Conservation (phyloP, 2,888 invertebrate species). For the Salticus scenicus region DNA sequence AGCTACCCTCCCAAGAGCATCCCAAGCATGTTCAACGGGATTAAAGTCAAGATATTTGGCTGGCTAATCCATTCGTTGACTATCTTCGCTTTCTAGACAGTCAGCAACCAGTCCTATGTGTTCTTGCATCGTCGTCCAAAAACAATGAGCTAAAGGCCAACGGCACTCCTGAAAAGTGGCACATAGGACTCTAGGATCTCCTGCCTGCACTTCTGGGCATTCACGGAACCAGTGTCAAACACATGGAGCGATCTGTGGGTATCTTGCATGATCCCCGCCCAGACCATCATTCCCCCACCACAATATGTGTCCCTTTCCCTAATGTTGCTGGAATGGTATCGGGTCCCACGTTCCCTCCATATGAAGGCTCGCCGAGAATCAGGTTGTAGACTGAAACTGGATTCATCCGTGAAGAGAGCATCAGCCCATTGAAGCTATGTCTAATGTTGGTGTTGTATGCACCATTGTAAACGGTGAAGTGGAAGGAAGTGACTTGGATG, state of each 20-base stretch:
- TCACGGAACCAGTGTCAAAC: background rate
- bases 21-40: background rate
- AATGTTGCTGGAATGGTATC: no score
- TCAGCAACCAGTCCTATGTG: background rate
- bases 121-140: background rate
- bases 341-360: no score
- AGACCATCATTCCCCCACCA: no score
- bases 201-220: background rate
- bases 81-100: background rate
- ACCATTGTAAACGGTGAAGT: no score
- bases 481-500: no score
- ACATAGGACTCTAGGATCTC: background rate
- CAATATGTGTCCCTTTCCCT: no score
- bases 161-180: background rate
- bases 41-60: background rate
- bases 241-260: background rate
- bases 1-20: constrained; percentile 7
- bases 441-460: no score
- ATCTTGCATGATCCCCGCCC: background rate
- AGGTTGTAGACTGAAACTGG: no score
- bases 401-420: no score
- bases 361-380: no score
- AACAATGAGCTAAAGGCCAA: background rate
- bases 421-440: no score
- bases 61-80: background rate